Evolutionary conservation across 2,113 vertebrate genomes (phyloP).

Genomic region (Cnemophilus loriae): DNA sequence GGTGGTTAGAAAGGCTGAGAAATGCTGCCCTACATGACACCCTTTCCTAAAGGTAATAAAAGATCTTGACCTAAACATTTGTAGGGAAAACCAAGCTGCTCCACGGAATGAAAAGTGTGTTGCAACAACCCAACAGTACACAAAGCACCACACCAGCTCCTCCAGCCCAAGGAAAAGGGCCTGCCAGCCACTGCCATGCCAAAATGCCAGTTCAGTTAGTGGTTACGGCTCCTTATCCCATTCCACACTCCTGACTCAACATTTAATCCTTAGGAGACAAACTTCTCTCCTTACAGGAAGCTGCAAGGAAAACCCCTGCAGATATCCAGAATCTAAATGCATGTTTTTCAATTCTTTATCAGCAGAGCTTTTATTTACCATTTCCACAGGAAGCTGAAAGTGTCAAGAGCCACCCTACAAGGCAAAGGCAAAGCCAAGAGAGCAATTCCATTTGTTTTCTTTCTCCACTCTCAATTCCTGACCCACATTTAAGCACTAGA

Average conservation of each 20-base stretch:
- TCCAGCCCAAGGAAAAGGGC: not conserved
- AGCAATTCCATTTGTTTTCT: not conserved
- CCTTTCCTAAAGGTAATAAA: not conserved
- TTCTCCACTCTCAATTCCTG: not conserved
- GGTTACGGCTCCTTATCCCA: not conserved
- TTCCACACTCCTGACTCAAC: not conserved
- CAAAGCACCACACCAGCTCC: accelerated
- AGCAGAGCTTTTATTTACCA: not conserved
- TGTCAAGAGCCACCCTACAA: not conserved
- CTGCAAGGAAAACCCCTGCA: not conserved
- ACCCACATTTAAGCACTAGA: not conserved
- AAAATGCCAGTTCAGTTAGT: not conserved
- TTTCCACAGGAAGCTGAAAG: not conserved
- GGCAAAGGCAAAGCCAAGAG: not conserved
- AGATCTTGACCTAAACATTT: not conserved
- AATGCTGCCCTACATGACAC: not conserved
- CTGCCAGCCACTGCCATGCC: not conserved
- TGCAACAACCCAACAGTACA: not conserved
- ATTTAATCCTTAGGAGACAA: not conserved
- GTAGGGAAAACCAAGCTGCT: not conserved
- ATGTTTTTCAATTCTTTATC: not conserved
- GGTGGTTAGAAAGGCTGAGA: not conserved
- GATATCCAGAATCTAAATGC: not conserved
- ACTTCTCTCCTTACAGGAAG: not conserved
- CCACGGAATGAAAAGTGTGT: not conserved